phyloP scores from a whole-genome alignment of 2,113 vertebrate species.

The Malurus cyaneus region DNA sequence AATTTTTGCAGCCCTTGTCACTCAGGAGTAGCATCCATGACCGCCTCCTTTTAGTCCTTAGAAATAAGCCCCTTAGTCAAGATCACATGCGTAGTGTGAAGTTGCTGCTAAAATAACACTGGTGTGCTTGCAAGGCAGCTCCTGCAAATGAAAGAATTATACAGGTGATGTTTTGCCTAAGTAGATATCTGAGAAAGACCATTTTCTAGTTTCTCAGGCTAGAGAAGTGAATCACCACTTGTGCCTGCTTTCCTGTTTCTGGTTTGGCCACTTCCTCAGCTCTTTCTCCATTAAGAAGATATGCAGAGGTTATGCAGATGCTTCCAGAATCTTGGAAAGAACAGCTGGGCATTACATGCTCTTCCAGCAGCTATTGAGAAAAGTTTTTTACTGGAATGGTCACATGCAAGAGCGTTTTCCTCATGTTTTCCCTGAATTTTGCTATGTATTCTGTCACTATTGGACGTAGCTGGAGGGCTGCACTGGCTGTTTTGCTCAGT shows the following conservation, averaged over 20 bases:
- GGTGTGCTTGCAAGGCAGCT: neutral
- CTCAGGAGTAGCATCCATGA: neutral
- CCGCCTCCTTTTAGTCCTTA: neutral
- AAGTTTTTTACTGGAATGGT: neutral
- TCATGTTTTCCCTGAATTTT: neutral
- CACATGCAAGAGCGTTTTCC: neutral
- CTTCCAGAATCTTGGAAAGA: neutral
- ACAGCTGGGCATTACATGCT: accelerated
- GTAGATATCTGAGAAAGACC: neutral
- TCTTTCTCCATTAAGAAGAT: neutral
- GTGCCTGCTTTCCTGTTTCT: neutral
- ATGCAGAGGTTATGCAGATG: neutral
- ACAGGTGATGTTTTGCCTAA: neutral
- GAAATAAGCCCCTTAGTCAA: neutral
- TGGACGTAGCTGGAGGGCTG: neutral
- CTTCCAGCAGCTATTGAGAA: neutral
- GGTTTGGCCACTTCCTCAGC: accelerated
- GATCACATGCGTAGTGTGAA: neutral
- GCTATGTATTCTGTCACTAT: neutral
- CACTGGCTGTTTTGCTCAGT: neutral
- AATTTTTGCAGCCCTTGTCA: neutral
- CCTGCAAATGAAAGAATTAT: neutral
- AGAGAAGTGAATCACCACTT: neutral
- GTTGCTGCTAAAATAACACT: neutral
- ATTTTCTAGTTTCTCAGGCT: neutral